These are phyloP conservation scores for Phataginus tricuspis DNA, from an alignment of 2,797 vertebrate genomes.

Conservation along the genomic window DNA sequence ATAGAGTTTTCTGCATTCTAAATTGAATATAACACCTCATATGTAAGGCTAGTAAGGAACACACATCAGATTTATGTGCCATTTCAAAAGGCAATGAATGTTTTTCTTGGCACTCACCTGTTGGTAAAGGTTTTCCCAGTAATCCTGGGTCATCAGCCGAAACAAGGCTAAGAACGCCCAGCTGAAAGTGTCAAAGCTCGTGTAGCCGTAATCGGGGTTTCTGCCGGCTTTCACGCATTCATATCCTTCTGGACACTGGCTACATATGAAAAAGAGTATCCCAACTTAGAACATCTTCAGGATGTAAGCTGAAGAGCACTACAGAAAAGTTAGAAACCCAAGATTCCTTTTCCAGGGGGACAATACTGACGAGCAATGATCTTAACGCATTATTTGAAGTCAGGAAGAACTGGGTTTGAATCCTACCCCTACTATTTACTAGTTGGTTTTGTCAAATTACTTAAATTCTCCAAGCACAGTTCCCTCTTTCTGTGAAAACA, in stretches of 20 bases:
- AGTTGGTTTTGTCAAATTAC: not conserved
- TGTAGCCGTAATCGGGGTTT: slow-evolving; percentile 96
- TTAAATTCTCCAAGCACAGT: not conserved
- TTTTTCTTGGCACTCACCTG: slow-evolving; percentile 87
- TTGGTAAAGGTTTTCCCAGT: slow-evolving; percentile 97
- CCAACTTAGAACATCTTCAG: not conserved
- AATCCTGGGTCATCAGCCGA: slow-evolving; percentile 98
- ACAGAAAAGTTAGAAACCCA: not conserved
- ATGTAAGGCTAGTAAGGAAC: not conserved
- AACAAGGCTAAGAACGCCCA: slow-evolving; percentile 99
- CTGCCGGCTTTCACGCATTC: slow-evolving; percentile 85
- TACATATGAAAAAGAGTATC: slow-evolving; percentile 78
- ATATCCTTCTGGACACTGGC: slow-evolving; percentile 93
- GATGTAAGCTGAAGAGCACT: not conserved
- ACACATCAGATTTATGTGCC: not conserved
- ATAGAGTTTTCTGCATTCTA: not conserved
- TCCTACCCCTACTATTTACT: not conserved
- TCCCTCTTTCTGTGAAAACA: not conserved
- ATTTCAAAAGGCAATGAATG: not conserved
- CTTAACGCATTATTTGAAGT: not conserved
- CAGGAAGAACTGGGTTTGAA: not conserved
- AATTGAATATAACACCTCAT: not conserved
- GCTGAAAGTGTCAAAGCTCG: slow-evolving; percentile 96
- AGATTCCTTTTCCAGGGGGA: not conserved
- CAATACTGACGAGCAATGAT: not conserved